These are phyloP conservation scores for Tenthredo mesomela DNA, from an alignment of 2,888 invertebrate species.

Conservation along the genomic window DNA sequence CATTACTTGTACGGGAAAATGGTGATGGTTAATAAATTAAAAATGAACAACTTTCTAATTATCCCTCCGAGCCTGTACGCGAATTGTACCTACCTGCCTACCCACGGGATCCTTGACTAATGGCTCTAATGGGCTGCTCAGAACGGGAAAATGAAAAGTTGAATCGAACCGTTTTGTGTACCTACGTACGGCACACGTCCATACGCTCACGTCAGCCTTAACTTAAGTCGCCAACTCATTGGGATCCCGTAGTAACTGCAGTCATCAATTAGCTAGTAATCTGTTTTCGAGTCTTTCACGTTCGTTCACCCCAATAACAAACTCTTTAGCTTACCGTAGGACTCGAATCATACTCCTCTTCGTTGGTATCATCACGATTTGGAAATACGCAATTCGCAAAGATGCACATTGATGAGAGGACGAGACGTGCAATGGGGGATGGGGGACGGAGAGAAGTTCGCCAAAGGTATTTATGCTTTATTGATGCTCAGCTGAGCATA, in stretches of 20 bases:
- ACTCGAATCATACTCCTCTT: neutral
- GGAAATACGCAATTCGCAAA: conserved; percentile 29
- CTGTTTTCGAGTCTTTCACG: conserved; percentile 55
- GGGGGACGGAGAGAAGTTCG: conserved; percentile 56
- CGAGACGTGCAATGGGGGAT: neutral
- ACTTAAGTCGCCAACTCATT: conserved; percentile 42
- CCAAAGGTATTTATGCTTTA: conserved; percentile 61
- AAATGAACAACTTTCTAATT: conserved; percentile 41
- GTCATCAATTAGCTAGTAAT: conserved; percentile 54
- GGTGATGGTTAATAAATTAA: conserved; percentile 35
- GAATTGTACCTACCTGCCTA: conserved; percentile 29
- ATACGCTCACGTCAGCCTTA: neutral
- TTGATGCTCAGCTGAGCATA: conserved; percentile 59
- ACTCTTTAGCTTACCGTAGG: neutral
- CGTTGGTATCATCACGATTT: conserved; percentile 7
- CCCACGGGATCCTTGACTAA: conserved; percentile 41
- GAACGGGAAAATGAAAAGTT: conserved; percentile 38
- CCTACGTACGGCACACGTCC: neutral
- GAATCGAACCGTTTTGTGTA: conserved; percentile 30
- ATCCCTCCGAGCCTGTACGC: conserved; percentile 40
- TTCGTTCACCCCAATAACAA: conserved; percentile 42
- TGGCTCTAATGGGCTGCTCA: conserved; percentile 42
- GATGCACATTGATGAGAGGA: conserved; percentile 32
- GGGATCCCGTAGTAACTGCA: conserved; percentile 40
- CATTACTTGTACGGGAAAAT: neutral